A percentile compares a stretch with the other conserved stretches of the same genome.
Conservation (phyloP, 2,797 vertebrate species). For the Myotis vivesi region DNA sequence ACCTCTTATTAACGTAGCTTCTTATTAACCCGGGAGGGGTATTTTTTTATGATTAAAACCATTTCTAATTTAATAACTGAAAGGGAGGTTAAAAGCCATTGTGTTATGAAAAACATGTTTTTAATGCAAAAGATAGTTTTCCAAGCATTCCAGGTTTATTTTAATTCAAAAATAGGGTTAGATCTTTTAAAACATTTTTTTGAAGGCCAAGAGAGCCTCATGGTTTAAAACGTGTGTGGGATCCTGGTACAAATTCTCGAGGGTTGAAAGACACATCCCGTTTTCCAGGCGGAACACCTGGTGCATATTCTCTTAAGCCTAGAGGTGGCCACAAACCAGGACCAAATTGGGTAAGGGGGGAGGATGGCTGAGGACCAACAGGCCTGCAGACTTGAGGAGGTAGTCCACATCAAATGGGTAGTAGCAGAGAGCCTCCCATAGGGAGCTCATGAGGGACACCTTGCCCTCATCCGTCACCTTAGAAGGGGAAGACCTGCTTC, state of each 20-base stretch:
- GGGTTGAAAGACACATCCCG: background rate
- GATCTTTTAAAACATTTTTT: background rate
- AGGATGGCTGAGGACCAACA: background rate
- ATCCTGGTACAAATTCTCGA: background rate
- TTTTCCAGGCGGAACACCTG: background rate
- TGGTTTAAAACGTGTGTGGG: background rate
- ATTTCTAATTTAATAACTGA: background rate
- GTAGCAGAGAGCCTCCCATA: background rate
- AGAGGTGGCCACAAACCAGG: background rate
- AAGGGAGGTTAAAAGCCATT: background rate
- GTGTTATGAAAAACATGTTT: background rate
- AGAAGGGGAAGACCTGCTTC: constrained; percentile 92
- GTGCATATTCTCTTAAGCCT: background rate
- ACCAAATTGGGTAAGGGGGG: background rate
- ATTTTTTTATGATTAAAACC: background rate
- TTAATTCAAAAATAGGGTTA: constrained; percentile 13
- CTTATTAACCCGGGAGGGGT: background rate
- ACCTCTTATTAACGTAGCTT: background rate
- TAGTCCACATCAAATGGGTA: background rate
- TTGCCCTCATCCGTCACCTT: constrained; percentile 84
- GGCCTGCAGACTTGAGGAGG: background rate
- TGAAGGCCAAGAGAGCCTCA: background rate
- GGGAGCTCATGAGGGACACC: background rate
- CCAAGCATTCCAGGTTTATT: background rate
- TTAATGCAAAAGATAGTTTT: background rate